These are phyloP conservation scores for Hippocampus mohnikei DNA, from an alignment of 2,113 vertebrate genomes.

Conservation along the genomic window DNA sequence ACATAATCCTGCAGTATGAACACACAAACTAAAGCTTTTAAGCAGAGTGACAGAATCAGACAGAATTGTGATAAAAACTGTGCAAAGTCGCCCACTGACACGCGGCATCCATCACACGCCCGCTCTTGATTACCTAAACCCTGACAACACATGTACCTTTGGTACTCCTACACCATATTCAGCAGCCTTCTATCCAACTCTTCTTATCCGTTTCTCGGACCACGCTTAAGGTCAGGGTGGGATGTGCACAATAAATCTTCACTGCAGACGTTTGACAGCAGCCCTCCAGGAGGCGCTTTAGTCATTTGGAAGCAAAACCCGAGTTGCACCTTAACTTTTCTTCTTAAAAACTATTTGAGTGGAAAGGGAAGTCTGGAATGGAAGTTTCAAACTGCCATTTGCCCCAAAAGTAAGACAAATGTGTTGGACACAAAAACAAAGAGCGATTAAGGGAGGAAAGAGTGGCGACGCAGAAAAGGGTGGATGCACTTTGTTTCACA, in stretches of 20 bases:
- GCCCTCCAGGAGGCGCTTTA: slow-evolving; percentile 47
- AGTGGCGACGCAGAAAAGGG: not conserved
- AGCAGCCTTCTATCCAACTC: slow-evolving; percentile 44
- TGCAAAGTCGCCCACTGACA: slow-evolving; percentile 29
- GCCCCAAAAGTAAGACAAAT: slow-evolving; percentile 52
- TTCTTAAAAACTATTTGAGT: slow-evolving; percentile 47
- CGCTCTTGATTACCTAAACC: slow-evolving; percentile 44
- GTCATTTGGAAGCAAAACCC: slow-evolving; percentile 20
- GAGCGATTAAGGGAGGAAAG: not conserved
- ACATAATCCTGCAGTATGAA: slow-evolving; percentile 26
- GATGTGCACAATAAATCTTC: slow-evolving; percentile 63
- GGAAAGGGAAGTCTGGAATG: slow-evolving; percentile 35
- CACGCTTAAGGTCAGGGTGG: slow-evolving; percentile 51
- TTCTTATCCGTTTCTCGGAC: slow-evolving; percentile 32
- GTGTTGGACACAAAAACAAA: slow-evolving; percentile 8
- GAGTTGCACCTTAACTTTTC: slow-evolving; percentile 30
- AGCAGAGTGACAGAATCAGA: slow-evolving; percentile 24
- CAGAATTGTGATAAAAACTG: slow-evolving; percentile 1
- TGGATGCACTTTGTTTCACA: not conserved
- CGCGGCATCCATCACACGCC: slow-evolving; percentile 56
- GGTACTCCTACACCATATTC: slow-evolving; percentile 39
- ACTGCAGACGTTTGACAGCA: slow-evolving; percentile 47
- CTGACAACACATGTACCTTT: slow-evolving; percentile 28
- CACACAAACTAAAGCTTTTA: slow-evolving; percentile 23
- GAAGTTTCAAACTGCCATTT: slow-evolving; percentile 29